Evolutionary conservation across 2,797 vertebrate genomes (phyloP), one percentile per base, ranked within the genome.

Genomic region (Pygocentrus nattereri): DNA sequence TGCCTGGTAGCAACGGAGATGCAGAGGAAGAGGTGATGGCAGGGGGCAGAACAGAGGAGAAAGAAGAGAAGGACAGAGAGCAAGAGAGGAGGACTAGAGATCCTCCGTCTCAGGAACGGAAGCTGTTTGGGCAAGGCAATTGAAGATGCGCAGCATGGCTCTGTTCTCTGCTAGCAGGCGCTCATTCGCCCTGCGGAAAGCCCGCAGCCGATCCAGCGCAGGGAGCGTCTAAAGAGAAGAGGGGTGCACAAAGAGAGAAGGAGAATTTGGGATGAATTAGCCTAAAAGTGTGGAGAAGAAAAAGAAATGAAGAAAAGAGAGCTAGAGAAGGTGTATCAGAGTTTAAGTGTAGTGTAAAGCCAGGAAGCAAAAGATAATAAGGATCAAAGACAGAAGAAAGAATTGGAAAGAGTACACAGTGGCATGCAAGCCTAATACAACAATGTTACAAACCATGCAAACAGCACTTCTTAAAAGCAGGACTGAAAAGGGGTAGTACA

Each of bases 81-180:
- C 41, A 44, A 10, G 41, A 44, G 74, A 84, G 87, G 90, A 90
- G 92, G 91, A 91, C 96, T 96, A 97, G 91, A 97, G 96, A 94
- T 97, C 96, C 93, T 97, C 96, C 62, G 96, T 94, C 89, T 97
- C 95, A 18, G 96, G 94, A 92, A 96, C 93, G 88, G 95, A 94
- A 88, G 94, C 58, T 83, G 94, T 94, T 90, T 95, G 94, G 70
- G 96, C 96, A 89, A 98, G 96, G 86, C 93, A 94, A 92, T 95
- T 91, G 89, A 98, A 95, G 67, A 96, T 96, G 38, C 96, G 96
- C 89, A 96, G 95, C 95, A 98, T 95, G 90, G 96, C 97, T 94
- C 95, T 96, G 91, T 98, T 98, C 92, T 97, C 96, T 84, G 96
- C 95, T 94, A 96, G 94, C 88, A 98, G 97, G 80, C 94, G 92